These are phyloP conservation scores for Platypus cylindrus DNA, from an alignment of 2,888 invertebrate species.

Conservation along the genomic window DNA sequence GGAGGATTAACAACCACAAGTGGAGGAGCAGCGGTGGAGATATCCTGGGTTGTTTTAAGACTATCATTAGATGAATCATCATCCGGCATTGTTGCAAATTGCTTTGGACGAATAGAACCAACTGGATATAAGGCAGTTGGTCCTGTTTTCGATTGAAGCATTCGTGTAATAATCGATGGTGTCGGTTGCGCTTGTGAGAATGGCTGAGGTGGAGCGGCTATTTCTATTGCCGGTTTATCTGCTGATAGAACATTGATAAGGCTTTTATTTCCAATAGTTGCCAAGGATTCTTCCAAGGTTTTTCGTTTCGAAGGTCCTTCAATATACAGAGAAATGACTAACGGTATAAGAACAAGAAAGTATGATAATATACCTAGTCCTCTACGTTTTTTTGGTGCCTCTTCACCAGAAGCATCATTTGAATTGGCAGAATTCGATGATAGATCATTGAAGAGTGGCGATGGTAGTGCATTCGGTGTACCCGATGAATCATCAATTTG, in stretches of 20 bases:
- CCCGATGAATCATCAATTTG: slow-evolving; percentile 30
- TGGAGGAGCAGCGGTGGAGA: slow-evolving; percentile 8
- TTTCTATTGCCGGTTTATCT: slow-evolving; percentile 23
- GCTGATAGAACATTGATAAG: slow-evolving; percentile 5
- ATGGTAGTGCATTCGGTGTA: slow-evolving; percentile 29
- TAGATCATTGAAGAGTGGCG: slow-evolving; percentile 28
- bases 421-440: slow-evolving; percentile 12
- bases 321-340: slow-evolving; percentile 3
- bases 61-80: slow-evolving; percentile 21
- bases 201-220: slow-evolving; percentile 39
- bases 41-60: slow-evolving; percentile 10
- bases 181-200: slow-evolving; percentile 39
- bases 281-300: slow-evolving; percentile 33
- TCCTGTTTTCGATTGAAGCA: slow-evolving; percentile 37
- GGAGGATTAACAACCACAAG: slow-evolving; percentile 13
- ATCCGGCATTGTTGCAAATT: slow-evolving; percentile 26
- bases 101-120: slow-evolving; percentile 26
- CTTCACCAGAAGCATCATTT: slow-evolving; percentile 20
- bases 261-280: slow-evolving; percentile 34
- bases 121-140: slow-evolving; percentile 21
- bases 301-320: slow-evolving; percentile 31
- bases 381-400: slow-evolving; percentile 32
- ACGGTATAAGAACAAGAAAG: not conserved
- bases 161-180: slow-evolving; percentile 49
- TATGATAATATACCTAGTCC: slow-evolving; percentile 28